Base-by-base conservation (phyloP, 2,888 invertebrate species). In the Gastracanthus pulcherrimus region DNA sequence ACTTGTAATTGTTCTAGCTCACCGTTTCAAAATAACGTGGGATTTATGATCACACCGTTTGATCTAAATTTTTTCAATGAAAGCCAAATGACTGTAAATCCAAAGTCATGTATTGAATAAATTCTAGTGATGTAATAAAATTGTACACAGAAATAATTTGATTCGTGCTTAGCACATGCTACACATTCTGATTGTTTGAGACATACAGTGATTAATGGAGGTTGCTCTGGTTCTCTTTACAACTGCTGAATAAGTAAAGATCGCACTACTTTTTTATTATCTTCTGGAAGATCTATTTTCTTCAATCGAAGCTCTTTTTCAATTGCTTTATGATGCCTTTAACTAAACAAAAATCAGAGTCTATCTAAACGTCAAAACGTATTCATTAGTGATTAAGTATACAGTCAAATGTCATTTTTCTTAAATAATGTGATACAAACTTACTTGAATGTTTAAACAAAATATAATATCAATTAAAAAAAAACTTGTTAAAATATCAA, bases 261-360 rank as follows among this genome's bases (percentile, higher is more conserved):
- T 74, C 29, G 48, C 55, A 74, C 67, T 67, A 71, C 51, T 78
- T 78, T 76, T 71, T 79, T 72, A 80, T 62, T 76, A 66, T 55
- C 29, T 58, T 41, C 16, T 51, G 38, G 19, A 62, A 55, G 19
- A 70, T 76, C 45, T 48, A 62, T 80, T 72, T 58, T 58, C 19
- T 58, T 67, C 23, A 58, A 41, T 58, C 9, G 6, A 58, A 60
- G 11, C 23, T 26, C 11, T 55, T 62, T 41, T 71, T 23, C 16
- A 71, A 64, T 70, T 70, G 23, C n/a, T 74, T 80, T 31, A 48
- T 67, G 31, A 72, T 38, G n/a, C 38, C 23, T 69, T 62, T 19
- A 11, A 23, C 9, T 29, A 7, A 67, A 29, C 36, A 31, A 76
- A 41, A n/a, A n/a, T n/a, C n/a, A n/a, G n/a, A n/a, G n/a, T n/a